phyloP scores from a whole-genome alignment of 2,888 invertebrate genomes.

The Stramonita haemastoma region DNA sequence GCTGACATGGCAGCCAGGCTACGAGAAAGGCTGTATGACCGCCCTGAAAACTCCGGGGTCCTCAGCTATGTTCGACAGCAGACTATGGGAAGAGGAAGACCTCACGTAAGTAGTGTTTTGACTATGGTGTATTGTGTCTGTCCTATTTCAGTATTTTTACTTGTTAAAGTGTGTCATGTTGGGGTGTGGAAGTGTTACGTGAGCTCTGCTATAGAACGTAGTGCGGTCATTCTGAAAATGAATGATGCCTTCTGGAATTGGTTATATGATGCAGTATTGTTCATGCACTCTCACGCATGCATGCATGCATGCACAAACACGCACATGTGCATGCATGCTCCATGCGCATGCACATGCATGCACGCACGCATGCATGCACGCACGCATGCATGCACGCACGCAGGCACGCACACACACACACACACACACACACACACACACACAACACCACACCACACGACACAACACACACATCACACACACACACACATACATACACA shows the following conservation, averaged over 20 bases:
- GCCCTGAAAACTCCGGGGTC: constrained; percentile 66
- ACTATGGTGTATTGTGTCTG: not conserved
- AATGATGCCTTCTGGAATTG: too few relatives aligned
- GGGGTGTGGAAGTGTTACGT: too few relatives aligned
- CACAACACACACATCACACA: too few relatives aligned
- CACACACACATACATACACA: too few relatives aligned
- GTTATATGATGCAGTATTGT: too few relatives aligned
- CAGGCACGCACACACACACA: not conserved
- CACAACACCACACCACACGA: too few relatives aligned
- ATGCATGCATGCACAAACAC: not conserved
- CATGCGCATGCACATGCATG: not conserved
- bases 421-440: not conserved
- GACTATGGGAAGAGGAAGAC: constrained; percentile 40
- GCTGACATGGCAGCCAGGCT: constrained; percentile 58
- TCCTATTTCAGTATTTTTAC: not conserved
- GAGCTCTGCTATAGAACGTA: too few relatives aligned
- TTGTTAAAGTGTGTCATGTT: not conserved
- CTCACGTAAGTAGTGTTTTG: constrained; percentile 26
- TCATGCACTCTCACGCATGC: not conserved
- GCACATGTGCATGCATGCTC: not conserved
- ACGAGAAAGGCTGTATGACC: constrained; percentile 65
- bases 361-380: not conserved
- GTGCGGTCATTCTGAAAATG: too few relatives aligned
- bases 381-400: not conserved
- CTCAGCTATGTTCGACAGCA: constrained; percentile 51